Conservation (phyloP, 2,888 invertebrate genomes). For the Drosophila acutilabella region DNA sequence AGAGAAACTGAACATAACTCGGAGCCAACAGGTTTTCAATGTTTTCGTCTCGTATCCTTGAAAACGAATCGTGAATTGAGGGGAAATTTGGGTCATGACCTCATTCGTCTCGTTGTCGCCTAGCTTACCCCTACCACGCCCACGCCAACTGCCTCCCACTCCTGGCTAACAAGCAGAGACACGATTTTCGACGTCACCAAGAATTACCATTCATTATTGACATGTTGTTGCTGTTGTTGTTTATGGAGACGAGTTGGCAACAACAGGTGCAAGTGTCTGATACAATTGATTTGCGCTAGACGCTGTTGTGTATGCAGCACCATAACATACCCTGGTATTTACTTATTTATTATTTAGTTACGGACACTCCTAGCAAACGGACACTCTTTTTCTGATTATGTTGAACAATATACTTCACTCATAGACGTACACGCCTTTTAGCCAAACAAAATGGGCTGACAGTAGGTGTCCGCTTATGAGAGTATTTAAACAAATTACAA, state of each 20-base stretch:
- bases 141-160: not conserved
- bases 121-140: not conserved
- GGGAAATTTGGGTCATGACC: constrained; percentile 58
- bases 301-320: not conserved
- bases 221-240: constrained; percentile 1
- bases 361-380: too few species aligned
- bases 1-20: not conserved
- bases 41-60: constrained; percentile 14
- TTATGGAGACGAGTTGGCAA: constrained; percentile 13
- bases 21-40: constrained; percentile 6
- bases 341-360: too few species aligned
- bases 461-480: too few species aligned
- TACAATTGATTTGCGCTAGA: not conserved
- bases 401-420: too few species aligned
- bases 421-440: too few species aligned
- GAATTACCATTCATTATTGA: constrained; percentile 59
- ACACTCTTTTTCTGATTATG: too few species aligned
- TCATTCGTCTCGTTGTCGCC: constrained; percentile 30
- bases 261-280: constrained; percentile 55
- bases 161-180: not conserved
- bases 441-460: too few species aligned
- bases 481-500: too few species aligned
- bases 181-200: not conserved
- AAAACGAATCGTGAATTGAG: not conserved
- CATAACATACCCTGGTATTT: not conserved